These are phyloP conservation scores for Gadopsis bispinosus DNA, from an alignment of 2,797 vertebrate species.

Conservation along the genomic window DNA sequence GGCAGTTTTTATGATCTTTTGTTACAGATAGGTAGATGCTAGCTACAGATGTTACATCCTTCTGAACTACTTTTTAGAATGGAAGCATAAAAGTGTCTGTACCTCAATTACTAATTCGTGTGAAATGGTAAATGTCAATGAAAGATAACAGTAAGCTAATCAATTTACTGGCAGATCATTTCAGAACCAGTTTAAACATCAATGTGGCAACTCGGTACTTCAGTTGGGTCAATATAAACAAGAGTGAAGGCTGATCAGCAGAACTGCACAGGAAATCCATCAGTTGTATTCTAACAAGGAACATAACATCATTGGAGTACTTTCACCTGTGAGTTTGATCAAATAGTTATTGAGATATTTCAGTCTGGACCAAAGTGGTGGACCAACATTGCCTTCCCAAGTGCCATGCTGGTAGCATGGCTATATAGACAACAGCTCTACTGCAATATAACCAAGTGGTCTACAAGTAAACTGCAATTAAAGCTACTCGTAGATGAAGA, in stretches of 20 bases:
- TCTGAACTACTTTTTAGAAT: neutral
- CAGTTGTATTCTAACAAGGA: neutral
- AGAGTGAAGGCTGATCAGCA: neutral
- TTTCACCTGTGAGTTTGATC: neutral
- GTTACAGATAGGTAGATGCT: slow-evolving; percentile 9
- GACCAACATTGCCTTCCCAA: too few species aligned
- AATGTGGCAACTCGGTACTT: neutral
- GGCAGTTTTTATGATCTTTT: slow-evolving; percentile 26
- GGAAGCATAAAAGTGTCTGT: neutral
- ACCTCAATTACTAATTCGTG: neutral
- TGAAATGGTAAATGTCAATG: neutral
- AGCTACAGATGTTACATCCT: neutral
- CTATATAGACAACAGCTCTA: neutral
- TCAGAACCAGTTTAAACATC: neutral
- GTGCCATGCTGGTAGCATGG: neutral
- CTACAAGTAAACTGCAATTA: neutral
- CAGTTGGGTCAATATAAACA: neutral
- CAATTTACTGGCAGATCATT: neutral
- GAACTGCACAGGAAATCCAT: neutral
- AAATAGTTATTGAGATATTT: neutral
- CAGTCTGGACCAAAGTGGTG: neutral
- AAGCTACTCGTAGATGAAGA: neutral
- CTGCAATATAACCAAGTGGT: neutral
- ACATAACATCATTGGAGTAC: neutral
- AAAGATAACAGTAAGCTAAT: neutral